Percentiles rank a stretch among this genome's conserved stretches.
Evolutionary conservation across 2,797 vertebrate genomes (phyloP).

Genomic region (Rhabdophis nuchalis): DNA sequence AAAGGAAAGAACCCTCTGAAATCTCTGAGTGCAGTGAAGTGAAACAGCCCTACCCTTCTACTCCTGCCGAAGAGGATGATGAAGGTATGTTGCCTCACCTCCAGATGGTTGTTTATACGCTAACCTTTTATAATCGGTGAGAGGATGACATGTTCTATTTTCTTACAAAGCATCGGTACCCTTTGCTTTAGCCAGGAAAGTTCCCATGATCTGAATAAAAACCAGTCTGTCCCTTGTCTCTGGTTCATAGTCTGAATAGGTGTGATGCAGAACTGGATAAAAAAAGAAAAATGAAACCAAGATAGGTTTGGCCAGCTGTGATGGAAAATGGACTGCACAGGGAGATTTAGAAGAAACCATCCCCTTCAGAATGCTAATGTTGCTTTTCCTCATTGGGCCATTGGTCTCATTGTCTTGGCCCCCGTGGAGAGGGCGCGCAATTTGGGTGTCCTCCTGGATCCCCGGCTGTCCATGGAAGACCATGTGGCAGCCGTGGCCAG

Average conservation of each 20-base stretch:
- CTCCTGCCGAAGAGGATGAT: conserved; percentile 82
- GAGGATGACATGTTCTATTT: background rate
- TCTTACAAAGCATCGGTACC: background rate
- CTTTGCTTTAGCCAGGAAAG: background rate
- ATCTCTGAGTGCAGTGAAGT: conserved; percentile 79
- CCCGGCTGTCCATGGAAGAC: no score
- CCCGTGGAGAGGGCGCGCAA: no score
- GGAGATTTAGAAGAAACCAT: no score
- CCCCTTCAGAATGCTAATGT: no score
- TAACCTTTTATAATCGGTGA: background rate
- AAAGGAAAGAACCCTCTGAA: conserved; percentile 88
- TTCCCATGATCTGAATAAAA: background rate
- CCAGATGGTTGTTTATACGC: background rate
- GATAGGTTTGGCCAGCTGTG: no score
- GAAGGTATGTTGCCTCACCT: conserved; percentile 73
- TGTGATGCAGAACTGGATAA: background rate
- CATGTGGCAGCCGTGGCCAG: no score
- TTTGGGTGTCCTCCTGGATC: no score
- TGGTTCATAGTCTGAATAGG: background rate
- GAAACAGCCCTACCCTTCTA: conserved; percentile 83
- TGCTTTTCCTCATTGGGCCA: no score
- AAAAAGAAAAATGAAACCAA: no score
- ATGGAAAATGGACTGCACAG: no score
- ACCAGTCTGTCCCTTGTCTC: background rate
- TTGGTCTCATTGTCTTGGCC: no score